Percentiles rank a stretch among this genome's conserved stretches.
These are phyloP conservation scores for Ursus arctos DNA, from an alignment of 2,113 vertebrate genomes.

Conservation along the genomic window DNA sequence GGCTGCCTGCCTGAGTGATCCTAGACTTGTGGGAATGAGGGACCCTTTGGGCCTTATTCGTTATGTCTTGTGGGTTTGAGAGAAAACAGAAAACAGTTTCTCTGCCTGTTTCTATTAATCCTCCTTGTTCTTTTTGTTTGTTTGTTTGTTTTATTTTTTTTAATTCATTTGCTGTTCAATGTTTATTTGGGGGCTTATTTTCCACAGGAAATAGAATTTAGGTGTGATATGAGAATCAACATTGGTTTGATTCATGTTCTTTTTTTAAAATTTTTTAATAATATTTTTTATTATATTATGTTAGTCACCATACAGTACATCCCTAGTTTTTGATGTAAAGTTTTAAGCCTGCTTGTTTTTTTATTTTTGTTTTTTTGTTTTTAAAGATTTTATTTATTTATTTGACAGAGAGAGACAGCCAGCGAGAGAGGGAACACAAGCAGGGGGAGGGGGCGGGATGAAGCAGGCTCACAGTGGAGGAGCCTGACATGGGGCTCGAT, in stretches of 20 bases:
- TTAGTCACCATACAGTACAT: too few species aligned
- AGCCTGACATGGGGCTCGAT: too few species aligned
- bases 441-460: too few species aligned
- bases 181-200: not conserved
- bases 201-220: not conserved
- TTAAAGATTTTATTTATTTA: not conserved
- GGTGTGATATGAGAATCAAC: not conserved
- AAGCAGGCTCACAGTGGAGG: too few species aligned
- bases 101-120: not conserved
- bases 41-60: not conserved
- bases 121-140: not conserved
- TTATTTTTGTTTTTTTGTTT: not conserved
- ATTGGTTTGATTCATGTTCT: not conserved
- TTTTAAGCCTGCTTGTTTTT: not conserved
- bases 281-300: too few species aligned
- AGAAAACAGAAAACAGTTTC: constrained; percentile 11
- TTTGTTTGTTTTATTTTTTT: not conserved
- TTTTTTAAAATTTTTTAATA: too few species aligned
- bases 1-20: not conserved
- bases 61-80: constrained; percentile 18
- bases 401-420: not conserved
- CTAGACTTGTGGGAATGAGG: not conserved
- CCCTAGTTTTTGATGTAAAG: too few species aligned
- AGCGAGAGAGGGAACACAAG: too few species aligned
- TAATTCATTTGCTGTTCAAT: not conserved